Evolutionary conservation across 2,888 invertebrate species (phyloP).

Genomic region (Phorcus lineatus): DNA sequence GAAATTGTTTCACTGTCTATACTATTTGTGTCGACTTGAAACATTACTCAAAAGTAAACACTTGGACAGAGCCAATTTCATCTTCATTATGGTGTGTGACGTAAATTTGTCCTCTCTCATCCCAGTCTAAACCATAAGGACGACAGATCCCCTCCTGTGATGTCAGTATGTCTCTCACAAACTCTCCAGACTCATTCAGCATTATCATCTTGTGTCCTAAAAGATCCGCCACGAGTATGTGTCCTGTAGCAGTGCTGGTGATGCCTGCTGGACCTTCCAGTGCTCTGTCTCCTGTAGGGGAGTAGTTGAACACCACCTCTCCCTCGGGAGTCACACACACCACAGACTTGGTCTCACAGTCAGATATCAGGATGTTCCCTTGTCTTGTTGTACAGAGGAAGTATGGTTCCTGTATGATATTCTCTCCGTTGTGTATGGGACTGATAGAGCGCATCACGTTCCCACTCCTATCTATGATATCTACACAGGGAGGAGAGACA

Average conservation of each 20-base stretch:
- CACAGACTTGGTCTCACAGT: background rate
- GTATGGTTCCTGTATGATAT: background rate
- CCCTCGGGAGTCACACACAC: background rate
- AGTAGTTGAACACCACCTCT: background rate
- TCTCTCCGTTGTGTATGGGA: background rate
- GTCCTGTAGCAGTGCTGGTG: background rate
- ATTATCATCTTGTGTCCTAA: background rate
- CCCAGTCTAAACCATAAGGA: background rate
- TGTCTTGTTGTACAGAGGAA: background rate
- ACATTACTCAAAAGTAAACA: too few relatives aligned
- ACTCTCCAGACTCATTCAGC: background rate
- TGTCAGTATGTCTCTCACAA: background rate
- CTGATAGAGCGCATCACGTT: background rate
- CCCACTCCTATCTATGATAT: background rate
- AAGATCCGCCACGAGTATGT: background rate
- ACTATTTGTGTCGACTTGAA: too few relatives aligned
- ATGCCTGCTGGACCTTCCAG: background rate
- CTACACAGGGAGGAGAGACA: background rate
- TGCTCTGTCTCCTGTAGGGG: background rate
- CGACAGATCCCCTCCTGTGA: background rate
- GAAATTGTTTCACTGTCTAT: too few relatives aligned
- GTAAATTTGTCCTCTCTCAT: background rate
- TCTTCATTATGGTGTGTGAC: background rate
- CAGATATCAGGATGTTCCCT: background rate
- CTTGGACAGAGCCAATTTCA: too few relatives aligned